Percentiles rank a stretch among this genome's conserved stretches.
Evolutionary conservation across 2,888 invertebrate species (phyloP).

Genomic region (Epistrophe eligans): DNA sequence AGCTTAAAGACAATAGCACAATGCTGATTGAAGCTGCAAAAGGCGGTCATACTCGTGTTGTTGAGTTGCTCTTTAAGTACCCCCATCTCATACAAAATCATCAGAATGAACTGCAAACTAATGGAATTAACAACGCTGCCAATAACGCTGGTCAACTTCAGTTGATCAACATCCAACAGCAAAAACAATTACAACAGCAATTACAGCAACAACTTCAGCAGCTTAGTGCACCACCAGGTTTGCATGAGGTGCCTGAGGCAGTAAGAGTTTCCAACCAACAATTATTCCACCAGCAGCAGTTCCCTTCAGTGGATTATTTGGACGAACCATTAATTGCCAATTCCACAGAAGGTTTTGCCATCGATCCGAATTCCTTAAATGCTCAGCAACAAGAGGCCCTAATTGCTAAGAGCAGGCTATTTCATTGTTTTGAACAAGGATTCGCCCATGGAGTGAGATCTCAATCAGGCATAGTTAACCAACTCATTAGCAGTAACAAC

Average conservation of each 20-base stretch:
- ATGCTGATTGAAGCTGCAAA: conserved; percentile 99
- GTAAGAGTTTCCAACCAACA: conserved; percentile 86
- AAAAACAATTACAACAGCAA: conserved; percentile 84
- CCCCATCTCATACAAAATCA: conserved; percentile 91
- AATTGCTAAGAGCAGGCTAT: conserved; percentile 83
- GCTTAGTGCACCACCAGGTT: conserved; percentile 83
- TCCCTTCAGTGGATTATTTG: conserved; percentile 80
- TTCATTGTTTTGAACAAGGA: conserved; percentile 83
- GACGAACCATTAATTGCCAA: conserved; percentile 81
- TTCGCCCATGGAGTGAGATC: conserved; percentile 78
- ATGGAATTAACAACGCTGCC: conserved; percentile 78
- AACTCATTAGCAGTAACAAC: conserved; percentile 76
- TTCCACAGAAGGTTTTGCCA: conserved; percentile 81
- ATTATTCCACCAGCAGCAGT: conserved; percentile 83
- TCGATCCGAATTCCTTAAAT: conserved; percentile 82
- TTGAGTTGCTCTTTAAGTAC: conserved; percentile 96
- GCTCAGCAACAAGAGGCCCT: conserved; percentile 83
- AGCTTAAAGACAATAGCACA: conserved; percentile 98
- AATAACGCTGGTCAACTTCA: conserved; percentile 81
- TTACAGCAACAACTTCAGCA: conserved; percentile 84
- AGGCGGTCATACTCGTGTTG: conserved; percentile 98
- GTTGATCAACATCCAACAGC: conserved; percentile 81
- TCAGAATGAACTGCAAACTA: conserved; percentile 82
- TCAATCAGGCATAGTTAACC: conserved; percentile 77
- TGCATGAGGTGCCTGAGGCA: conserved; percentile 87